Conservation (phyloP, 2,113 vertebrate species). For the Clarias macrocephalus region DNA sequence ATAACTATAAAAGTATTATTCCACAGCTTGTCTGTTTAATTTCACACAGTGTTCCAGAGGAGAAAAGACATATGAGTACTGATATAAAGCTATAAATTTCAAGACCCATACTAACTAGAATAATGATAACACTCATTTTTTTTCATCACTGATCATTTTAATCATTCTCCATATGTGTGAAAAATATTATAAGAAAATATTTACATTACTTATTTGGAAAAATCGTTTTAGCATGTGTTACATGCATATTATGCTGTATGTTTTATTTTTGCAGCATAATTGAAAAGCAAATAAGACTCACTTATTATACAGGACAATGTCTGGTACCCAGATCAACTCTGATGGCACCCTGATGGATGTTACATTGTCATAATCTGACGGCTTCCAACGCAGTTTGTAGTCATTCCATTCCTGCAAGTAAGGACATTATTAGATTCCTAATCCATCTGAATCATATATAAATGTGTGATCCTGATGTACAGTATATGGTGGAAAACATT, state of each 20-base stretch:
- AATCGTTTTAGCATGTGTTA: neutral
- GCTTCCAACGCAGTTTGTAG: constrained; percentile 91
- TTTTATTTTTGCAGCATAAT: neutral
- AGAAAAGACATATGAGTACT: neutral
- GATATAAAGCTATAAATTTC: neutral
- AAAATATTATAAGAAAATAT: neutral
- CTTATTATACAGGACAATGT: constrained; percentile 97
- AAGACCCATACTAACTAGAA: constrained; percentile 21
- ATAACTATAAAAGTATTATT: constrained; percentile 40
- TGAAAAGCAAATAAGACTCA: constrained; percentile 64
- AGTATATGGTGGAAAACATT: neutral
- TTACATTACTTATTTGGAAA: neutral
- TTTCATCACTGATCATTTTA: neutral
- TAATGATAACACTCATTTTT: neutral
- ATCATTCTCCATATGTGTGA: neutral
- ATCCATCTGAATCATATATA: neutral
- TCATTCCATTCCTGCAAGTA: constrained; percentile 87
- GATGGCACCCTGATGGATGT: constrained; percentile 94
- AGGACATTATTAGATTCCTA: neutral
- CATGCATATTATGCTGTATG: constrained; percentile 1
- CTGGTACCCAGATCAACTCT: constrained; percentile 93
- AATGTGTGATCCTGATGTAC: neutral
- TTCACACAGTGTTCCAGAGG: constrained; percentile 35
- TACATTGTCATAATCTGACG: constrained; percentile 84
- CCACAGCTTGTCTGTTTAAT: constrained; percentile 36